Conservation (phyloP, 2,113 vertebrate genomes). For the Taurulus bubalis region DNA sequence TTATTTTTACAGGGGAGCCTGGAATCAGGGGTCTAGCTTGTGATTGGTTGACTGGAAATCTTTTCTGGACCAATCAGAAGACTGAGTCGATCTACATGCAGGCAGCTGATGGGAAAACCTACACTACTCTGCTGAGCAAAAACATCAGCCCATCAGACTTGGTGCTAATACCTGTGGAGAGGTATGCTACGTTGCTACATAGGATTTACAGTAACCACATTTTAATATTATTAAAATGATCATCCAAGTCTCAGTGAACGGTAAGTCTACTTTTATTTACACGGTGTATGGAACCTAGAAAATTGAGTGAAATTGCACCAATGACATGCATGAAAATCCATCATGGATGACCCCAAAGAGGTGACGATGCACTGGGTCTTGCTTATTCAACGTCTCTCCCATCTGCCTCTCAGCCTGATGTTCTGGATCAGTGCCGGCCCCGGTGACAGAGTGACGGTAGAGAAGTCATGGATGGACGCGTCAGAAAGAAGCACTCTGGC, state of each 20-base stretch:
- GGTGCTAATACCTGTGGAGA: constrained; percentile 85
- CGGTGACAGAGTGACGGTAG: constrained; percentile 80
- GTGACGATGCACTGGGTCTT: background rate
- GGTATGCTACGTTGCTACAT: constrained; percentile 73
- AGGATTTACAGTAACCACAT: background rate
- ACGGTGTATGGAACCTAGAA: background rate
- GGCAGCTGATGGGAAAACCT: constrained; percentile 83
- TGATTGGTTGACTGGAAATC: constrained; percentile 91
- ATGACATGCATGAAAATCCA: background rate
- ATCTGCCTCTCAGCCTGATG: constrained; percentile 80
- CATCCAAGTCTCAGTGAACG: background rate
- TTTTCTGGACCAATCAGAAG: constrained; percentile 90
- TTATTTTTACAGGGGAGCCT: constrained; percentile 73
- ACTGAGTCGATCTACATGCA: constrained; percentile 83
- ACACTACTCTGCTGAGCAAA: constrained; percentile 85
- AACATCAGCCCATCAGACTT: constrained; percentile 86
- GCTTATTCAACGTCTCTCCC: background rate
- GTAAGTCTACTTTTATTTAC: background rate
- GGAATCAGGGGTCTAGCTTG: constrained; percentile 87
- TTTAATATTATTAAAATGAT: background rate
- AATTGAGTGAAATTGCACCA: background rate
- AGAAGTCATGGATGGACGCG: constrained; percentile 91
- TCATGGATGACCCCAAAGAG: background rate
- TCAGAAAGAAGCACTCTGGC: constrained; percentile 81
- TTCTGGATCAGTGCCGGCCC: constrained; percentile 89